Evolutionary conservation across 1,140 invertebrate genomes (phyloP).

Genomic region (Heterodera carotae): DNA sequence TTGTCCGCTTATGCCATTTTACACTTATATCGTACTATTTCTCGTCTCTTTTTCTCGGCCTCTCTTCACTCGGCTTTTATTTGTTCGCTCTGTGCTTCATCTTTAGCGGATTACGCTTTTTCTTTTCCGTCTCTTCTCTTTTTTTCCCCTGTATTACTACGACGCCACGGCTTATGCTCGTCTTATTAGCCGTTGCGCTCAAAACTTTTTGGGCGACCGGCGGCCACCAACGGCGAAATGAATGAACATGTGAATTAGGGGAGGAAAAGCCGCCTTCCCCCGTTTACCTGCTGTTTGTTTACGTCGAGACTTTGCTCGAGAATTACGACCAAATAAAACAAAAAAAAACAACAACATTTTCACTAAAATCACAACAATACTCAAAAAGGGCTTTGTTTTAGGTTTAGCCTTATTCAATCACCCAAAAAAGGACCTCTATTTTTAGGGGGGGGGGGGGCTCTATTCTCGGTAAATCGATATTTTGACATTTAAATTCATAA

Average conservation of each 20-base stretch:
- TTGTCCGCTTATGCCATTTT: too few relatives aligned
- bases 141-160: too few relatives aligned
- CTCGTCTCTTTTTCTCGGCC: not conserved
- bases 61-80: not conserved
- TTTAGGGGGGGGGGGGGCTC: too few relatives aligned
- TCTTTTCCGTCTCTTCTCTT: not conserved
- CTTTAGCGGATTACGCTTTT: not conserved
- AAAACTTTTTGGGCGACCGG: not conserved
- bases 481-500: too few relatives aligned
- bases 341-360: not conserved
- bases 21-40: not conserved
- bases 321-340: not conserved
- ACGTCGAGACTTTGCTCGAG: not conserved
- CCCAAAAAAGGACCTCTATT: too few relatives aligned
- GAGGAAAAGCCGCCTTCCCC: not conserved
- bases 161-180: too few relatives aligned
- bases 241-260: not conserved
- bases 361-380: too few relatives aligned
- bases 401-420: too few relatives aligned
- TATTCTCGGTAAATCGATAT: too few relatives aligned
- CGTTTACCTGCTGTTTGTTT: not conserved
- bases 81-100: not conserved
- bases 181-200: not conserved
- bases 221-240: not conserved
- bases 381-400: too few relatives aligned